Base-by-base conservation (phyloP, 37 sponge, comb jelly and placozoan genomes). In the Amphimedon queenslandica region DNA sequence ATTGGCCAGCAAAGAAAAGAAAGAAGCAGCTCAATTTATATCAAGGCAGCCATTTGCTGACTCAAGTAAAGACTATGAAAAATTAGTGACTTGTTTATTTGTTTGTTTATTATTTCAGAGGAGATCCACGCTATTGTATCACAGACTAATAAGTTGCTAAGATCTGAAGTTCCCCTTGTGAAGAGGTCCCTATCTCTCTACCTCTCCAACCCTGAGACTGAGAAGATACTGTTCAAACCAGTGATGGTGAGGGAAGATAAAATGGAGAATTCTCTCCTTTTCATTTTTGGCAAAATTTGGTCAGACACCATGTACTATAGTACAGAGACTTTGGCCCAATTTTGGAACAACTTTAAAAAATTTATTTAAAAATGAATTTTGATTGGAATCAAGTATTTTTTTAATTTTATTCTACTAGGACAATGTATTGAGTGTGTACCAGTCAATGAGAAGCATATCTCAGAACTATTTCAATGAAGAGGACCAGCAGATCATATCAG, bases 151-250 rank as follows among this genome's bases (percentile, higher is more conserved):
- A 82, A 77, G 64, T 43, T 83, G 63, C 27, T 94, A 6, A 79
- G 71, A 74, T 20, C 61, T 2, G 70, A 82, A 35, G 57, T 90
- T 8, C 92, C 98, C 1, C 58, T 51, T 21, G n/a, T 97, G 30
- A 57, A 53, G 70, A 75, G 41, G 57, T 74, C 79, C 38, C 77
- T 93, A 76, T 23, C 78, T 10, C 82, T 97, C 30, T 99, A 99
- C 41, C 85, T 99, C 28, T 91, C 96, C 55, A 95, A 92, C 67
- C 82, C 84, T 31, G 99, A 99, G 41, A 95, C 96, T 34, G 96
- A 95, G 53, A 79, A 87, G 38, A 99, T 99, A 40, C 92, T 99
- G 4, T 99, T 99, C 63, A 69, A 87, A 67, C 99, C 99, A 4
- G 72, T 94, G 41, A 95, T 80, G 78, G 90, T 93, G 31, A 16